These are phyloP conservation scores for Neodiprion fabricii DNA, from an alignment of 1,140 invertebrate genomes.

Conservation along the genomic window DNA sequence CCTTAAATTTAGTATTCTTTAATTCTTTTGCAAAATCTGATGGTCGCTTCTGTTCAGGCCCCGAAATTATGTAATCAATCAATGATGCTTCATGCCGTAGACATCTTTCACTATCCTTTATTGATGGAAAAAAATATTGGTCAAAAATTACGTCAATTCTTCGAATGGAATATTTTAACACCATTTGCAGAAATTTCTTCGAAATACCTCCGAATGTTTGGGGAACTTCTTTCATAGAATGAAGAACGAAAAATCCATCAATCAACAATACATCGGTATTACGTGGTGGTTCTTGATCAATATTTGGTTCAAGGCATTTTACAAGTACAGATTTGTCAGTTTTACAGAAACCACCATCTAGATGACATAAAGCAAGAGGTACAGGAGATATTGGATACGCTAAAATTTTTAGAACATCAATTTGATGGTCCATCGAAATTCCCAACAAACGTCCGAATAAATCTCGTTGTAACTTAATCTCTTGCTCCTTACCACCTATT, in stretches of 20 bases:
- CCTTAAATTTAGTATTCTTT: constrained; percentile 48
- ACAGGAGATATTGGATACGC: constrained; percentile 42
- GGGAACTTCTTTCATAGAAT: not conserved
- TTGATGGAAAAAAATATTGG: constrained; percentile 43
- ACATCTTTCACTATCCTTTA: constrained; percentile 47
- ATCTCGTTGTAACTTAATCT: constrained; percentile 43
- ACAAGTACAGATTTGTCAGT: not conserved
- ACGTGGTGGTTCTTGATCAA: not conserved
- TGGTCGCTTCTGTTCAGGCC: constrained; percentile 43
- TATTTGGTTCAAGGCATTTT: not conserved
- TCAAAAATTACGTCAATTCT: constrained; percentile 46
- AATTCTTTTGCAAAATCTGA: constrained; percentile 39
- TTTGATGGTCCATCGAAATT: constrained; percentile 40
- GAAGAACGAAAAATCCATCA: constrained; percentile 20
- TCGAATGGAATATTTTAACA: constrained; percentile 18
- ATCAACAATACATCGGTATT: constrained; percentile 10
- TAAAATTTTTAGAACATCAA: constrained; percentile 37
- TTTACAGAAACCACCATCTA: too few relatives aligned
- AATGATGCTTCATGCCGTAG: constrained; percentile 32
- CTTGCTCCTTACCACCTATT: constrained; percentile 31
- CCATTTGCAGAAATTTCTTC: constrained; percentile 12
- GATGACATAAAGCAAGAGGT: constrained; percentile 30
- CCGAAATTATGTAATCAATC: constrained; percentile 40
- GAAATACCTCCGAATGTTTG: constrained; percentile 20
- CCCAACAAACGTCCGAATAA: constrained; percentile 40